A percentile compares a stretch with the other conserved stretches of the same genome.
These are phyloP conservation scores for Ophion slaviceki DNA, from an alignment of 2,888 invertebrate genomes.

Conservation along the genomic window DNA sequence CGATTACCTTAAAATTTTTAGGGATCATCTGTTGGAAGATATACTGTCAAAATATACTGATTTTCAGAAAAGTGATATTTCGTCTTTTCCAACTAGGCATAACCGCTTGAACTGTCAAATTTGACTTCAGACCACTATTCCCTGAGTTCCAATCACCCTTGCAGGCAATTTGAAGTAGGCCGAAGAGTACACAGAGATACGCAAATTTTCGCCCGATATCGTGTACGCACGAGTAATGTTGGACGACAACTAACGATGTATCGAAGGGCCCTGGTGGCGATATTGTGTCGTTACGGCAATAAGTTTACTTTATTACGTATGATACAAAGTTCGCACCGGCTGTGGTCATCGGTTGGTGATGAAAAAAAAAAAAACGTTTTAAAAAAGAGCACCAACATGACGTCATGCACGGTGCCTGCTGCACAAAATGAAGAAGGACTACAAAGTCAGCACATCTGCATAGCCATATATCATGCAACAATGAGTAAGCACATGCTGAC, in stretches of 20 bases:
- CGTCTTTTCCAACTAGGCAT: no score
- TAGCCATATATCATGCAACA: slow-evolving; percentile 9
- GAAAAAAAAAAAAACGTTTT: slow-evolving; percentile 25
- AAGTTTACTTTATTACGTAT: slow-evolving; percentile 23
- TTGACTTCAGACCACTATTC: no score
- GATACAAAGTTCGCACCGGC: slow-evolving; percentile 7
- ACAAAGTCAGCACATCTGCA: slow-evolving; percentile 19
- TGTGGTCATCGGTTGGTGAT: slow-evolving; percentile 9
- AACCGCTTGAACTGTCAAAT: not conserved
- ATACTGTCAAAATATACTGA: no score
- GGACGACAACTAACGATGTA: slow-evolving; percentile 23
- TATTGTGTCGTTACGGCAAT: slow-evolving; percentile 2
- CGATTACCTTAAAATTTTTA: no score
- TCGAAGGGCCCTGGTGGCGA: slow-evolving; percentile 2
- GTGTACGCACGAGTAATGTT: slow-evolving; percentile 1
- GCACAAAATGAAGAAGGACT: no score
- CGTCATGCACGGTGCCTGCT: not conserved
- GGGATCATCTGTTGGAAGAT: no score
- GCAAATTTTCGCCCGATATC: not conserved
- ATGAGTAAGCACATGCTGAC: slow-evolving; percentile 14
- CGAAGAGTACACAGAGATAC: not conserved
- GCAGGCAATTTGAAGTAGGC: not conserved
- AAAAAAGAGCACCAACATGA: slow-evolving; percentile 35
- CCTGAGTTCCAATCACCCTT: no score
- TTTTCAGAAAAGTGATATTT: no score